Conservation (phyloP, 2,888 invertebrate genomes). For the Parapristionchus giblindavisi region DNA sequence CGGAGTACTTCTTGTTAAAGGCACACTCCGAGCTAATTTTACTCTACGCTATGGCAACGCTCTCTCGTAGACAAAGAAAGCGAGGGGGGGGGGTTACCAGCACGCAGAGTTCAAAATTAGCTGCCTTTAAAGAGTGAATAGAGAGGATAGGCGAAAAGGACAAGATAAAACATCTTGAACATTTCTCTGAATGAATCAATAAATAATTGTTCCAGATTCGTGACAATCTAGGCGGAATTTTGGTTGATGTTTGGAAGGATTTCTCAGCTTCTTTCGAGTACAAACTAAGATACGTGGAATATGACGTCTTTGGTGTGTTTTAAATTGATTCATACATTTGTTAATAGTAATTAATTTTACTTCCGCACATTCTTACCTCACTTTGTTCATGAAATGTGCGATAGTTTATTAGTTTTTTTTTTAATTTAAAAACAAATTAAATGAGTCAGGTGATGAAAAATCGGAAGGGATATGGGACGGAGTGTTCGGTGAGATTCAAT, state of each 20-base stretch:
- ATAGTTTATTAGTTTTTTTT: background rate
- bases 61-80: too few relatives aligned
- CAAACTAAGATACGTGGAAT: background rate
- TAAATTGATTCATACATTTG: too few relatives aligned
- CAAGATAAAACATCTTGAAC: too few relatives aligned
- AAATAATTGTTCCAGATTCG: too few relatives aligned
- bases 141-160: constrained; percentile 8
- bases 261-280: background rate
- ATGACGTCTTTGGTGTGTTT: background rate
- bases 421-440: background rate
- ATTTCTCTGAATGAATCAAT: too few relatives aligned
- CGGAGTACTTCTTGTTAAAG: too few relatives aligned
- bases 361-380: background rate
- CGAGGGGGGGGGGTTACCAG: too few relatives aligned
- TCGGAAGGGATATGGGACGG: background rate
- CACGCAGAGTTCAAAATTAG: too few relatives aligned
- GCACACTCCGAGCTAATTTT: too few relatives aligned
- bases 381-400: background rate
- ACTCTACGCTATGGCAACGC: too few relatives aligned
- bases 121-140: background rate
- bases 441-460: background rate
- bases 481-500: constrained; percentile 6
- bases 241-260: constrained; percentile 12
- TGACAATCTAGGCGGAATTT: constrained; percentile 3
- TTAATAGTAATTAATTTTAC: background rate